Evolutionary conservation across 2,797 vertebrate genomes (phyloP).

Genomic region (Antrozous pallidus): DNA sequence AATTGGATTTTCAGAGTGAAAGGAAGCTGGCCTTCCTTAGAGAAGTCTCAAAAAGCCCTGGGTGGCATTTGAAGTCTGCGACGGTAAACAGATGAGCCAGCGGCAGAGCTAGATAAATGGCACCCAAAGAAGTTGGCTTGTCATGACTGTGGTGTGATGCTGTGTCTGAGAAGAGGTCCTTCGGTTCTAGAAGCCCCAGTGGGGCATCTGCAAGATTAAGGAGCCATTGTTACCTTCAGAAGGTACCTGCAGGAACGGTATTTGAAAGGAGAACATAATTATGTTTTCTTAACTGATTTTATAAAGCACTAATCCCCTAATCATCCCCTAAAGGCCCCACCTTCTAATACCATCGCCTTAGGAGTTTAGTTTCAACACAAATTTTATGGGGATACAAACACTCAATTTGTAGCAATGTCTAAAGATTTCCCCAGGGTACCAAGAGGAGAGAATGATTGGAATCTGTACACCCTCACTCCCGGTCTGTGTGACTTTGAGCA

Average conservation of each 20-base stretch:
- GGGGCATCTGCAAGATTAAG: too few relatives aligned
- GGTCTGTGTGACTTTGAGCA: not conserved
- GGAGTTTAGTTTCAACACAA: not conserved
- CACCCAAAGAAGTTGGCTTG: not conserved
- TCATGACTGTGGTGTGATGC: not conserved
- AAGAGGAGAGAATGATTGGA: not conserved
- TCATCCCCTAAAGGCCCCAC: not conserved
- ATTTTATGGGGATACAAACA: not conserved
- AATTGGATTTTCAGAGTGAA: constrained; percentile 73
- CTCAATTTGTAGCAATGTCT: not conserved
- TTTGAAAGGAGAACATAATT: constrained; percentile 29
- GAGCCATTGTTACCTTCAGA: too few relatives aligned
- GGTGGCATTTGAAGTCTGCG: constrained; percentile 45
- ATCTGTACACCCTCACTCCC: not conserved
- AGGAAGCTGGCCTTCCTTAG: constrained; percentile 64
- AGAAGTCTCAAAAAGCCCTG: constrained; percentile 52
- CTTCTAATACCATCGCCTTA: not conserved
- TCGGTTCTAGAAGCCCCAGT: constrained; percentile 29
- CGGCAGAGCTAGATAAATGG: not conserved
- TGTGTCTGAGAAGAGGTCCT: not conserved
- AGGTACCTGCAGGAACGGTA: too few relatives aligned
- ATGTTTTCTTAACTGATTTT: not conserved
- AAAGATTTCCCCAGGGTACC: not conserved
- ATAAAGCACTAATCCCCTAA: not conserved
- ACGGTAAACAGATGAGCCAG: not conserved